Evolutionary conservation across 2,888 invertebrate species (phyloP).

Genomic region (Caenorhabditis japonica): DNA sequence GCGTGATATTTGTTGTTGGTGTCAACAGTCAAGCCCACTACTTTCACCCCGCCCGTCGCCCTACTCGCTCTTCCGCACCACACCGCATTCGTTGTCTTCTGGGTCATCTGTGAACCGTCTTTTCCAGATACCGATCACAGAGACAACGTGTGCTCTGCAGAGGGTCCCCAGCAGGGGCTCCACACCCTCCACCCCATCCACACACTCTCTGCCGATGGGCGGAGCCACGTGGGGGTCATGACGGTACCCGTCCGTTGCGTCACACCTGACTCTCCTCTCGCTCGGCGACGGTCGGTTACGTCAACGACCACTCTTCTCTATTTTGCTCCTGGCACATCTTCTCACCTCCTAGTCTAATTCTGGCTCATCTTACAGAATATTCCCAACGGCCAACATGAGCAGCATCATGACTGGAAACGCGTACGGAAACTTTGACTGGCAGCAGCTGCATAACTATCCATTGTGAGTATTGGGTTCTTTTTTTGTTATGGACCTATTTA

Average conservation of each 20-base stretch:
- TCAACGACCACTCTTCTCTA: constrained; percentile 1
- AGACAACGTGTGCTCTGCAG: no score
- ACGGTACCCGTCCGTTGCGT: constrained; percentile 16
- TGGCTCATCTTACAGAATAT: not conserved
- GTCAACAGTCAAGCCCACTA: no score
- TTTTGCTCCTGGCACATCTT: not conserved
- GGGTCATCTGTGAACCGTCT: no score
- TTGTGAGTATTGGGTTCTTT: no score
- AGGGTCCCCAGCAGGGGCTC: no score
- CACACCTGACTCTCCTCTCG: constrained; percentile 23
- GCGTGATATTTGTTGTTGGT: no score
- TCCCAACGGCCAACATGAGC: not conserved
- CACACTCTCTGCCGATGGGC: not conserved
- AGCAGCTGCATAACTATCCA: not conserved
- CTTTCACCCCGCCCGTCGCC: no score
- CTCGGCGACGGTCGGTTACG: constrained; percentile 24
- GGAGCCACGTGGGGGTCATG: not conserved
- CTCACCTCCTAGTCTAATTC: not conserved
- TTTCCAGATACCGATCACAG: not conserved
- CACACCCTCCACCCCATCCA: no score
- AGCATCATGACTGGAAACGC: not conserved
- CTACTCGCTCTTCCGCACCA: no score
- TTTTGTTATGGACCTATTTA: no score
- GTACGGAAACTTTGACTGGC: not conserved
- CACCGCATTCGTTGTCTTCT: no score